phyloP scores from a whole-genome alignment of 2,797 vertebrate genomes.

The Ctenopoma multispine region DNA sequence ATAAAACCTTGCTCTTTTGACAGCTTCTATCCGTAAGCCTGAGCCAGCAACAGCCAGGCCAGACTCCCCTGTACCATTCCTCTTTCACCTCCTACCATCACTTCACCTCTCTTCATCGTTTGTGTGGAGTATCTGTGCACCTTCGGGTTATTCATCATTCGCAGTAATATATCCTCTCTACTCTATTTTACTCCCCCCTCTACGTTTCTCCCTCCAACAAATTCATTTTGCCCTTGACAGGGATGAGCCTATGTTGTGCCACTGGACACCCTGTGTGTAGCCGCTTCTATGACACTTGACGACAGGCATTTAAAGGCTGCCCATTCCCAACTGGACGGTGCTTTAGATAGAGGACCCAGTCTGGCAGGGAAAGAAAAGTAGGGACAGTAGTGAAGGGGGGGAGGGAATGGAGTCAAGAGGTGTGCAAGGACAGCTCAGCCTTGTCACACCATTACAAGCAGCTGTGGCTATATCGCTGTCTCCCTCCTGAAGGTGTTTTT shows the following conservation, averaged over 20 bases:
- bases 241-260: slow-evolving; percentile 79
- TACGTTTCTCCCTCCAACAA: slow-evolving; percentile 74
- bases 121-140: slow-evolving; percentile 81
- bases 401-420: slow-evolving; percentile 78
- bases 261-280: slow-evolving; percentile 80
- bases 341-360: slow-evolving; percentile 72
- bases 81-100: slow-evolving; percentile 58
- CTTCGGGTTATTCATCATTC: slow-evolving; percentile 83
- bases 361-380: slow-evolving; percentile 52
- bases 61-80: slow-evolving; percentile 56
- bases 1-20: slow-evolving; percentile 80
- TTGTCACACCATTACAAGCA: slow-evolving; percentile 82
- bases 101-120: slow-evolving; percentile 66
- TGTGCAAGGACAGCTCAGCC: slow-evolving; percentile 85
- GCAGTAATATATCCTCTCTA: slow-evolving; percentile 73
- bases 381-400: slow-evolving; percentile 69
- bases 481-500: slow-evolving; percentile 86
- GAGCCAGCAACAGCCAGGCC: slow-evolving; percentile 67
- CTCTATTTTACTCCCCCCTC: slow-evolving; percentile 39
- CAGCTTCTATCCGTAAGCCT: slow-evolving; percentile 81
- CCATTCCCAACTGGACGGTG: slow-evolving; percentile 67
- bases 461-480: slow-evolving; percentile 67
- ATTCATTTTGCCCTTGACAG: slow-evolving; percentile 82
- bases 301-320: slow-evolving; percentile 80
- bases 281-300: slow-evolving; percentile 75